Evolutionary conservation across 2,888 invertebrate genomes (phyloP).

Genomic region (Thecophora atra): DNA sequence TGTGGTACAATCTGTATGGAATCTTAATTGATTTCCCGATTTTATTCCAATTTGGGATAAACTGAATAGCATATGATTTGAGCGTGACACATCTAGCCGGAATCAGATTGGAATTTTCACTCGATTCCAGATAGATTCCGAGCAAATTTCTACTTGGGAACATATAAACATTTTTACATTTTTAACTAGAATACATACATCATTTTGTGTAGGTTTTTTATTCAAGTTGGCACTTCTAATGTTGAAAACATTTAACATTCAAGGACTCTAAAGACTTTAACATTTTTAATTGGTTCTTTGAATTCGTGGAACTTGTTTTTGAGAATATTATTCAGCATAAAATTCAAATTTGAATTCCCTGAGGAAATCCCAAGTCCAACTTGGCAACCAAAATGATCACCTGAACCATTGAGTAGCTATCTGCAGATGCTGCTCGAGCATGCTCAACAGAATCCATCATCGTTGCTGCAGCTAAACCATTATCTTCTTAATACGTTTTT

Average conservation of each 20-base stretch:
- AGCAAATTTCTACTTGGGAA: no score
- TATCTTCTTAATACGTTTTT: constrained; percentile 42
- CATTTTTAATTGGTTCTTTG: constrained; percentile 30
- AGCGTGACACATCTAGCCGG: no score
- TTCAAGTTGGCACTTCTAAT: not conserved
- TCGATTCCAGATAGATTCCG: no score
- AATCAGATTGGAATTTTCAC: no score
- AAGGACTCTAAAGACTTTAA: constrained; percentile 7
- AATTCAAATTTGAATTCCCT: constrained; percentile 31
- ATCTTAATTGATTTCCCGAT: not conserved
- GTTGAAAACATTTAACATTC: no score
- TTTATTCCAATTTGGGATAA: no score
- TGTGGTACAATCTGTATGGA: no score
- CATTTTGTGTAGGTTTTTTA: no score
- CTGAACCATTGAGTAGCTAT: not conserved
- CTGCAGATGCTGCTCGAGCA: not conserved
- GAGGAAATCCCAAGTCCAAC: constrained; percentile 31
- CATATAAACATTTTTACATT: no score
- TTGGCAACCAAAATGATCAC: not conserved
- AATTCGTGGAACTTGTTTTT: constrained; percentile 28
- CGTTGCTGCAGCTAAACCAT: constrained; percentile 3
- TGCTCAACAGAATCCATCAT: not conserved
- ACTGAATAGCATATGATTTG: no score
- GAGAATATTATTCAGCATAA: constrained; percentile 24
- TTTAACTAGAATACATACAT: no score